Base-by-base conservation (phyloP, 1,140 invertebrate species). In the Cecropterus lyciades region DNA sequence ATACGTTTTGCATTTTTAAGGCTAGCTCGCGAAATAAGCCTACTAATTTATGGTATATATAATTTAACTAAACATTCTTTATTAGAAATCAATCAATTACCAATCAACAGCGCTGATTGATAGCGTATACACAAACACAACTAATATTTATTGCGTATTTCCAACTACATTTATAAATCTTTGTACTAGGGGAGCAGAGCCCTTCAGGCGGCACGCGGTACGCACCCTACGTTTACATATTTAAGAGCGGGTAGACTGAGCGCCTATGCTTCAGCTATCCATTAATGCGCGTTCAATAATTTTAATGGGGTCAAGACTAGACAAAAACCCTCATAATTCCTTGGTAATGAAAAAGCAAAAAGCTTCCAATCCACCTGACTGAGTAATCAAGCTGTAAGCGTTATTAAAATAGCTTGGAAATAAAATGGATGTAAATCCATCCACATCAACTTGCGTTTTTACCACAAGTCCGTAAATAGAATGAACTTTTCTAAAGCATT, bases 241-340 rank as follows among this genome's bases (percentile, higher is more conserved):
- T 52, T 33, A 52, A 52, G 49, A 27, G 24, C 49, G 11, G 20
- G 24, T 52, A 52, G 27, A 27, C 27, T 8, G 27, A 30, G 27
- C 27, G 48, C 48, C 20, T 24, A 30, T 30, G 24, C 49, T 15
- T 52, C 49, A 33, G 49, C 20, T 52, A 52, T 7, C 49, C 49
- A 52, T 52, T 52, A 27, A 52, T 52, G n/a, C 48, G 10, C 24
- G 49, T 30, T 52, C 49, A 52, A 52, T 52, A 52, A 24, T 30
- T 52, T 52, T 30, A 52, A 52, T 15, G 49, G 24, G 49, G 49
- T 52, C 49, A 52, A 52, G 49, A 52, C 24, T 52, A 52, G 24
- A 30, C 13, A 52, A 30, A 30, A 52, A 52, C 27, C 37, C 37
- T 30, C 5, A 52, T 30, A 30, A 52, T 52, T 52, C 15, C 49